phyloP scores from a whole-genome alignment of 1,140 invertebrate species.

The Zaprionus kolodkinae region DNA sequence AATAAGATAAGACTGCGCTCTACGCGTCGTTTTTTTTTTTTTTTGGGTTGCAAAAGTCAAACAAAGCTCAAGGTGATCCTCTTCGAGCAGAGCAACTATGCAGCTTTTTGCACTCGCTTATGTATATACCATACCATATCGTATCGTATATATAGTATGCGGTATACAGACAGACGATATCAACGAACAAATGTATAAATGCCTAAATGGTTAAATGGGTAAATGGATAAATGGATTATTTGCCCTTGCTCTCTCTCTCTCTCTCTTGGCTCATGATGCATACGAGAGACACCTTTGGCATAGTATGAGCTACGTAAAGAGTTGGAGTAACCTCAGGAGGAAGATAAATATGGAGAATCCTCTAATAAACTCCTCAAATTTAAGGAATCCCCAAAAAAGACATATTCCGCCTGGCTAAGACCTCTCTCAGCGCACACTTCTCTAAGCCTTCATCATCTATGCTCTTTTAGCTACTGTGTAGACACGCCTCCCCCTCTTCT shows the following conservation, averaged over 20 bases:
- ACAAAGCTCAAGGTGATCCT: conserved; percentile 56
- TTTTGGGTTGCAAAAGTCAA: conserved; percentile 48
- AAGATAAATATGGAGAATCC: no score
- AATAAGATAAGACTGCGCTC: conserved; percentile 21
- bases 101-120: conserved; percentile 26
- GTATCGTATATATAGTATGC: neutral
- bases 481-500: neutral
- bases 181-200: conserved; percentile 9
- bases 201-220: conserved; percentile 28
- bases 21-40: neutral
- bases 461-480: neutral
- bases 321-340: no score
- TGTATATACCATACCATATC: no score
- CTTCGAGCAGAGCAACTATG: conserved; percentile 34
- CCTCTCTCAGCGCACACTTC: neutral
- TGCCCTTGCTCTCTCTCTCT: conserved; percentile 8
- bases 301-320: no score
- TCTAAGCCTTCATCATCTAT: neutral
- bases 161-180: conserved; percentile 15
- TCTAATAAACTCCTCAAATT: no score
- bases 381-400: no score
- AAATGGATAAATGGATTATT: conserved; percentile 37
- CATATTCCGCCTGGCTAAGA: no score
- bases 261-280: neutral
- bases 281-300: no score